A percentile compares a stretch with the other conserved stretches of the same genome.
phyloP scores from a whole-genome alignment of 2,888 invertebrate species.

The Phragmatobia fuliginosa region DNA sequence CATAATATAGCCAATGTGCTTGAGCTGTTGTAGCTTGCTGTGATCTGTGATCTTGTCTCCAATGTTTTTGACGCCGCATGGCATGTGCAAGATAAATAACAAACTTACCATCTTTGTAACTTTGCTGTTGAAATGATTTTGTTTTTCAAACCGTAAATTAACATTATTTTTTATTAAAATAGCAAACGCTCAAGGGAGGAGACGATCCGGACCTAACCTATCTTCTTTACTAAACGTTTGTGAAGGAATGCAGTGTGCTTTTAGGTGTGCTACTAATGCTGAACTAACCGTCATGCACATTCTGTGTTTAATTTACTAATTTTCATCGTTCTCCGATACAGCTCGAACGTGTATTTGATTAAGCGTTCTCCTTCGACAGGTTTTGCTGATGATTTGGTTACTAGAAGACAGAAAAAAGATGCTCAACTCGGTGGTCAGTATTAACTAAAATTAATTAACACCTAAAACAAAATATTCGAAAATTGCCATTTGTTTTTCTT shows the following conservation, averaged over 20 bases:
- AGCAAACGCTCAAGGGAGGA: slow-evolving; percentile 50
- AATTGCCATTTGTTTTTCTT: neutral
- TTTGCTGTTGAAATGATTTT: neutral
- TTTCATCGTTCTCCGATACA: slow-evolving; percentile 20
- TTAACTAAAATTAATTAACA: neutral
- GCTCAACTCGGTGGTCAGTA: slow-evolving; percentile 83
- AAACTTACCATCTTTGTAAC: neutral
- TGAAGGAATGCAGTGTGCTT: slow-evolving; percentile 82
- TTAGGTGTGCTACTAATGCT: slow-evolving; percentile 81
- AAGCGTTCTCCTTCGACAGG: slow-evolving; percentile 64
- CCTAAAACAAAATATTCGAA: neutral
- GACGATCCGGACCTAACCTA: slow-evolving; percentile 63
- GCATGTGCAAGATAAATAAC: slow-evolving; percentile 18
- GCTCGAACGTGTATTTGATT: slow-evolving; percentile 31
- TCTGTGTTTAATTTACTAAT: slow-evolving; percentile 72
- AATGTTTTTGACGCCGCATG: slow-evolving; percentile 12
- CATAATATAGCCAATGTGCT: slow-evolving; percentile 20
- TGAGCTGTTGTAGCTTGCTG: slow-evolving; percentile 17
- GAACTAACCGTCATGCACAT: slow-evolving; percentile 66
- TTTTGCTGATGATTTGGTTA: slow-evolving; percentile 85
- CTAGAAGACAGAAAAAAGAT: slow-evolving; percentile 84
- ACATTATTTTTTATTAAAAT: slow-evolving; percentile 5
- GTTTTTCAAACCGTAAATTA: neutral
- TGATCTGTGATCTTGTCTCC: slow-evolving; percentile 7
- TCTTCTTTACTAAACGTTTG: slow-evolving; percentile 61